phyloP scores from a whole-genome alignment of 2,797 vertebrate genomes.

The Microchirus variegatus region DNA sequence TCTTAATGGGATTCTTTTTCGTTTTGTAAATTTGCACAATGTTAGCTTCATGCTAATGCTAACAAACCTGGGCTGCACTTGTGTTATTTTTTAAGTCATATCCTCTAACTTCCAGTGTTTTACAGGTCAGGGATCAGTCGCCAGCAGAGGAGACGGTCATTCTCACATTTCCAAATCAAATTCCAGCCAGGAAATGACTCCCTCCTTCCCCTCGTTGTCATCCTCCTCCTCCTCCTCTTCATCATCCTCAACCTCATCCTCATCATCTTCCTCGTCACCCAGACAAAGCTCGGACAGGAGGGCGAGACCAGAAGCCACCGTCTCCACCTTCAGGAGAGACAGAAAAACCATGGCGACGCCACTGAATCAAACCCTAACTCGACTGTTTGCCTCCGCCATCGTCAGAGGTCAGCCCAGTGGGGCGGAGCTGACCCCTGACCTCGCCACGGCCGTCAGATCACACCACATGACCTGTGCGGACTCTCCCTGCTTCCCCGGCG shows the following conservation, averaged over 20 bases:
- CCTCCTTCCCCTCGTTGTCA: slow-evolving; percentile 29
- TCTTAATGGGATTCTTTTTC: too few relatives aligned
- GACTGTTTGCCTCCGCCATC: slow-evolving; percentile 41
- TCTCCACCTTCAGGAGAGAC: slow-evolving; percentile 36
- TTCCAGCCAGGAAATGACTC: slow-evolving; percentile 41
- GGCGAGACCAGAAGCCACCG: slow-evolving; percentile 42
- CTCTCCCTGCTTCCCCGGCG: slow-evolving; percentile 85
- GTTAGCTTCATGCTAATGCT: background rate
- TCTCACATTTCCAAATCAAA: slow-evolving; percentile 39
- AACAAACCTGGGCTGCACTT: slow-evolving; percentile 3
- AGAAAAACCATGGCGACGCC: slow-evolving; percentile 39
- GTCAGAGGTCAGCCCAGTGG: slow-evolving; percentile 41
- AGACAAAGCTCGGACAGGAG: slow-evolving; percentile 43
- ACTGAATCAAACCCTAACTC: slow-evolving; percentile 39
- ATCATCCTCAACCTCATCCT: slow-evolving; percentile 36
- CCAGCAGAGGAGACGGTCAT: slow-evolving; percentile 33
- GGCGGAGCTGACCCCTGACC: slow-evolving; percentile 50
- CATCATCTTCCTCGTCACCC: slow-evolving; percentile 38
- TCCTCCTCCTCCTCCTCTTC: slow-evolving; percentile 36
- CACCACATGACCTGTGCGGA: slow-evolving; percentile 73
- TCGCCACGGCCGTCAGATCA: slow-evolving; percentile 26
- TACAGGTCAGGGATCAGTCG: slow-evolving; percentile 67
- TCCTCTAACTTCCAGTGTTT: slow-evolving; percentile 77
- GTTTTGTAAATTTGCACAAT: background rate
- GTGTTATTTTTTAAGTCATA: slow-evolving; percentile 56